Base-by-base conservation (phyloP, 2,888 invertebrate species). In the Nebria salina region DNA sequence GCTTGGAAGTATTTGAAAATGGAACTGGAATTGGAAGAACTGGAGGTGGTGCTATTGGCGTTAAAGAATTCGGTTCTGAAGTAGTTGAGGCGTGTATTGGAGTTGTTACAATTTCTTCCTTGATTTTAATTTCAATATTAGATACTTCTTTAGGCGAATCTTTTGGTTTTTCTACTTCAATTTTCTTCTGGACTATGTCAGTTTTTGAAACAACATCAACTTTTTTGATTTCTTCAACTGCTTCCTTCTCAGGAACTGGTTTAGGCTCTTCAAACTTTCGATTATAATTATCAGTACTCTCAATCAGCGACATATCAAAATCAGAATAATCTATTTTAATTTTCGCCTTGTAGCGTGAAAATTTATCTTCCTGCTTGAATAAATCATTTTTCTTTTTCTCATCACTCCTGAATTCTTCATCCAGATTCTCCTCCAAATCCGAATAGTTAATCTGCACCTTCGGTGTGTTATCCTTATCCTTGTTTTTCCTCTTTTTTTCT, bases 151-250 rank as follows among this genome's bases (percentile, higher is more conserved):
- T 41, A 43, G 34, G 68, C 5, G 54, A 13, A 8, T 7, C 54
- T 54, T 54, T 54, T 54, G 13, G 11, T 76, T 87, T 86, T 83
- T 89, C 89, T 13, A 89, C 42, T 41, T 73, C 42, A 68, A 70
- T 20, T 70, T 77, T 65, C 34, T 75, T 2, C 76, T 65, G 72
- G 20, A 66, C 42, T 73, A 34, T 65, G 0, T 42, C 65, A 65
- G 5, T 65, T 26, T 64, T 11, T 64, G 54, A 13, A 5, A 25
- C 34, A 43, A 13, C 13, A 5, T 11, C n/a, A 43, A 26, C 13
- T 42, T 43, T 78, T 34, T 65, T 72, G 26, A 25, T 20, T 64
- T 75, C 75, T 65, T 75, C 75, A 75, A 64, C 6, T 64, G 54
- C 11, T 15, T 25, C 41, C 15, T 42, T 6, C 9, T 72, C 41